These are phyloP conservation scores for Cotesia glomerata DNA, from an alignment of 1,140 invertebrate genomes.

Conservation along the genomic window DNA sequence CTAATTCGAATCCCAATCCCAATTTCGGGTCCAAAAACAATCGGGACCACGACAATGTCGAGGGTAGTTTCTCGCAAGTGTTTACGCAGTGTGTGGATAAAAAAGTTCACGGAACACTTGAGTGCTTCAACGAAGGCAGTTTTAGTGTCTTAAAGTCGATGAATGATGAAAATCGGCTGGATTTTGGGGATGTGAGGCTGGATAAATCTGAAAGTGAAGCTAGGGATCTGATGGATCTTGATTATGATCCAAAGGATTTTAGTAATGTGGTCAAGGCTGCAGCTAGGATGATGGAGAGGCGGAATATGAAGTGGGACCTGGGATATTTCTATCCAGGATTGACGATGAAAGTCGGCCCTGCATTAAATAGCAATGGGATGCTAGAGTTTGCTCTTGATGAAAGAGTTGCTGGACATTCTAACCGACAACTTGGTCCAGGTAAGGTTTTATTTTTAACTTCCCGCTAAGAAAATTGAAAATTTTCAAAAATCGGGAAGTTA, in stretches of 20 bases:
- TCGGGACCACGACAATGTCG: slow-evolving; percentile 33
- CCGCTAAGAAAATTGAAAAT: no score
- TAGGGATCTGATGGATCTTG: slow-evolving; percentile 60
- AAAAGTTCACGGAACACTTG: slow-evolving; percentile 46
- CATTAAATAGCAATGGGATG: slow-evolving; percentile 67
- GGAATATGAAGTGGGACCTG: slow-evolving; percentile 77
- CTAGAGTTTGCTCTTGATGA: slow-evolving; percentile 77
- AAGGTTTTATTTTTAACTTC: slow-evolving; percentile 24
- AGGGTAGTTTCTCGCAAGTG: slow-evolving; percentile 42
- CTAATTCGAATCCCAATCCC: neutral
- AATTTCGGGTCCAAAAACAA: neutral
- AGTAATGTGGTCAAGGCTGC: slow-evolving; percentile 75
- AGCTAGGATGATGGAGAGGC: slow-evolving; percentile 70
- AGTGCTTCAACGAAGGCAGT: slow-evolving; percentile 74
- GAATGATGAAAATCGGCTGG: slow-evolving; percentile 70
- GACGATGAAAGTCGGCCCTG: slow-evolving; percentile 73
- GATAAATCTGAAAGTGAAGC: slow-evolving; percentile 49
- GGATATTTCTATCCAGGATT: slow-evolving; percentile 73
- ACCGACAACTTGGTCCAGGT: slow-evolving; percentile 55
- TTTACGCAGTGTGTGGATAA: slow-evolving; percentile 46
- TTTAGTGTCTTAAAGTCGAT: slow-evolving; percentile 69
- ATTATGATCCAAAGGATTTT: slow-evolving; percentile 76
- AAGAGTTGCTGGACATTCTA: slow-evolving; percentile 48
- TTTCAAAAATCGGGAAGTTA: no score
- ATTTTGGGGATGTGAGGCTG: slow-evolving; percentile 59